These are phyloP conservation scores for Hipposideros larvatus DNA, from an alignment of 2,797 vertebrate genomes.

Conservation along the genomic window DNA sequence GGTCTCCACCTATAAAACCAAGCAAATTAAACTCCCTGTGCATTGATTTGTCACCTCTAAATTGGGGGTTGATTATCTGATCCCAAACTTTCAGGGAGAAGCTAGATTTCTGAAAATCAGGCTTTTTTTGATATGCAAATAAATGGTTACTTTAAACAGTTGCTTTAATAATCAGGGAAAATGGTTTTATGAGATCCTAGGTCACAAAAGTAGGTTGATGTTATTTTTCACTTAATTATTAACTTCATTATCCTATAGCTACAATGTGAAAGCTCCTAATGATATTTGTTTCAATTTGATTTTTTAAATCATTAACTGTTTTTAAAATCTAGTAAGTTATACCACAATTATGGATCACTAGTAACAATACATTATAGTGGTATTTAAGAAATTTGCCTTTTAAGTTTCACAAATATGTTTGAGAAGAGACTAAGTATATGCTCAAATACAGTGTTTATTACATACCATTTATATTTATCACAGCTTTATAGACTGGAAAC, in stretches of 20 bases:
- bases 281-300: background rate
- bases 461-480: constrained; percentile 20
- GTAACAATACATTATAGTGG: background rate
- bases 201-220: background rate
- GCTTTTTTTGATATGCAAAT: background rate
- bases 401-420: constrained; percentile 48
- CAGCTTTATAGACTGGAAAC: constrained; percentile 28
- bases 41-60: background rate
- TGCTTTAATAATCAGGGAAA: background rate
- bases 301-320: constrained; percentile 9
- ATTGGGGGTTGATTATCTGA: background rate
- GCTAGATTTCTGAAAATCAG: background rate
- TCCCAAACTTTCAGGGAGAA: constrained; percentile 46
- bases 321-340: background rate
- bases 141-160: background rate
- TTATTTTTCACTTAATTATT: constrained; percentile 29
- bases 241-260: background rate
- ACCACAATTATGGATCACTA: background rate
- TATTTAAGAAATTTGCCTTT: constrained; percentile 57
- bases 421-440: constrained; percentile 14
- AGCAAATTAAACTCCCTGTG: background rate
- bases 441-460: constrained; percentile 46
- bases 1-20: background rate
- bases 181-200: background rate
- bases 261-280: background rate